Base-by-base conservation (phyloP, 1,140 invertebrate species). In the Drosophila santomea region DNA sequence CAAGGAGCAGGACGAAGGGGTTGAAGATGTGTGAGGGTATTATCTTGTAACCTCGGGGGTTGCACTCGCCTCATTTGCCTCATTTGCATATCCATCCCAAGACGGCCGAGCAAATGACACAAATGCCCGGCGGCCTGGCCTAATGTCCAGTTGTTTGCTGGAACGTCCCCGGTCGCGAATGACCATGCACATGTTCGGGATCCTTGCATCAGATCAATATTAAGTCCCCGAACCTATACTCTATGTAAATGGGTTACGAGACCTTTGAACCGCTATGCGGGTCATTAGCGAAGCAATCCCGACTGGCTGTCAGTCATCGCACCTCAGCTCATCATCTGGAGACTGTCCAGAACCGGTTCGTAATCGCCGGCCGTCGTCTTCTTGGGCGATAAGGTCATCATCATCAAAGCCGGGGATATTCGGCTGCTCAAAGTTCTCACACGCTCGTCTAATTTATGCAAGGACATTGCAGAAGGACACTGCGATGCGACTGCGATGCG, bases 391-490 rank as follows among this genome's bases (percentile, higher is more conserved):
- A 80, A 89, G 83, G 83, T 86, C 83, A 86, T 88, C 79, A 75
- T 86, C 83, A 86, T 88, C 79, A 75, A 61, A 15, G 51, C 52
- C 36, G 57, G 47, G 60, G 44, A 36, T 60, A 52, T 45, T 56
- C 52, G 25, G 59, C 36, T 77, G 48, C 72, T 48, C 45, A 20
- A 38, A 43, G 80, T 88, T 88, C 83, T 84, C 84, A 89, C 84
- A 88, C 84, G 54, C 35, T 69, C 63, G 32, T n/a, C 50, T 91
- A 91, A 91, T 91, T 85, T 91, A 91, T 91, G 89, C 85, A 91
- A 91, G 89, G 89, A 91, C 89, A 91, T 80, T 91, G 89, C 89
- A 85, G 91, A 91, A 91, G 89, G 89, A 91, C 89, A 91, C 81
- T 83, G 75, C 41, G 50, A 52, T 52, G 50, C 50, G 50, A 52